These are phyloP conservation scores for Melipona beecheii DNA, from an alignment of 2,888 invertebrate genomes.

Conservation along the genomic window DNA sequence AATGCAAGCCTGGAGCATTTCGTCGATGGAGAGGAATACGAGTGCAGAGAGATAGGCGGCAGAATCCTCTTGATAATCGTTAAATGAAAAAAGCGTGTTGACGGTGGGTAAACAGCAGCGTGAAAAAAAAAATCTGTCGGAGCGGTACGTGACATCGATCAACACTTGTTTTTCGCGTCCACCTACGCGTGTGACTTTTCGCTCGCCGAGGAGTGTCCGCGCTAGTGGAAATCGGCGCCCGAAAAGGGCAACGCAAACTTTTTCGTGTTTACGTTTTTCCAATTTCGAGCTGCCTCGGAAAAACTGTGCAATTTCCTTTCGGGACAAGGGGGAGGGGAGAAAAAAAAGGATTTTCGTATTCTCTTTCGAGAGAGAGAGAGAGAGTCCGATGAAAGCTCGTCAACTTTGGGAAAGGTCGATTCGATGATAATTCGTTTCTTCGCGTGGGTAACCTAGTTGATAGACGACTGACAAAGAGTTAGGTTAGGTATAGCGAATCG, in stretches of 20 bases:
- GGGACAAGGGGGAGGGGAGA: no score
- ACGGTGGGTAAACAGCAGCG: conserved; percentile 35
- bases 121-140: conserved; percentile 36
- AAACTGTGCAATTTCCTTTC: conserved; percentile 3
- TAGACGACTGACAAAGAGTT: not conserved
- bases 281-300: conserved; percentile 4
- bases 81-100: conserved; percentile 59
- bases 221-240: not conserved
- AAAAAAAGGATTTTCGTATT: not conserved
- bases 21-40: conserved; percentile 2
- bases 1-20: conserved; percentile 37
- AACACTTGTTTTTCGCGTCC: conserved; percentile 47
- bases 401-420: no score
- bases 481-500: not conserved
- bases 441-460: not conserved
- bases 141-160: conserved; percentile 52
- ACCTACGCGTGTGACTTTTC: conserved; percentile 44
- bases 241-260: conserved; percentile 43
- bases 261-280: conserved; percentile 4
- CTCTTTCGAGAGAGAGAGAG: not conserved
- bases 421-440: no score
- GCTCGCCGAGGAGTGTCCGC: not conserved
- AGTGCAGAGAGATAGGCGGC: conserved; percentile 30
- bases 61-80: conserved; percentile 55
- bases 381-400: not conserved